Evolutionary conservation across 2,797 vertebrate genomes (phyloP).

Genomic region (Myotis findleyi): DNA sequence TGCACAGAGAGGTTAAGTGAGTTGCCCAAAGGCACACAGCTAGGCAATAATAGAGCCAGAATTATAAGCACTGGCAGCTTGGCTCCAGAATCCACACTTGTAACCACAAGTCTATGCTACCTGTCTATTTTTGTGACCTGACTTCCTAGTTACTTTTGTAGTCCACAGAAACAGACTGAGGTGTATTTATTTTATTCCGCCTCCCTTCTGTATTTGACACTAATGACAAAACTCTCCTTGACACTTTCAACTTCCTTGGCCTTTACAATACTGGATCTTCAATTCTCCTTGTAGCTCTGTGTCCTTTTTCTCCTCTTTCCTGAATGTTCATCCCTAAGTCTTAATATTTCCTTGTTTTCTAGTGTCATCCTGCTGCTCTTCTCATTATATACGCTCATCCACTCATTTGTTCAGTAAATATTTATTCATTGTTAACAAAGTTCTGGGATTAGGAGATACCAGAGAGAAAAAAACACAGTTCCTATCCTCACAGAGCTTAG

Average conservation of each 20-base stretch:
- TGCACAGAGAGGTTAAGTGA: neutral
- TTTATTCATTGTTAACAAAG: neutral
- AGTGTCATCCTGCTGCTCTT: neutral
- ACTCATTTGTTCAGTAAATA: neutral
- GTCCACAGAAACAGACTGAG: neutral
- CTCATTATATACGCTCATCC: neutral
- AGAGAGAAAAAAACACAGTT: neutral
- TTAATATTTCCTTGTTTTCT: neutral
- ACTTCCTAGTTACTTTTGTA: neutral
- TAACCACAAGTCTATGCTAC: neutral
- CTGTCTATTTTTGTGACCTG: neutral
- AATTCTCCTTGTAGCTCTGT: neutral
- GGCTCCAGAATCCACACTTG: neutral
- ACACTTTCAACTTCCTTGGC: neutral
- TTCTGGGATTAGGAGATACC: neutral
- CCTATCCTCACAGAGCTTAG: neutral
- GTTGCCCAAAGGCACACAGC: conserved; percentile 1
- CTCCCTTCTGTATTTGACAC: neutral
- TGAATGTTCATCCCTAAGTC: neutral
- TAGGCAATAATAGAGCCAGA: neutral
- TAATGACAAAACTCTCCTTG: neutral
- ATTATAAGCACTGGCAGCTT: neutral
- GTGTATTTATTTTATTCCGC: neutral
- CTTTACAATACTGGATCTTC: neutral
- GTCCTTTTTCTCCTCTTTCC: neutral